Evolutionary conservation across 2,888 invertebrate genomes (phyloP).

Genomic region (Acleris cristana): DNA sequence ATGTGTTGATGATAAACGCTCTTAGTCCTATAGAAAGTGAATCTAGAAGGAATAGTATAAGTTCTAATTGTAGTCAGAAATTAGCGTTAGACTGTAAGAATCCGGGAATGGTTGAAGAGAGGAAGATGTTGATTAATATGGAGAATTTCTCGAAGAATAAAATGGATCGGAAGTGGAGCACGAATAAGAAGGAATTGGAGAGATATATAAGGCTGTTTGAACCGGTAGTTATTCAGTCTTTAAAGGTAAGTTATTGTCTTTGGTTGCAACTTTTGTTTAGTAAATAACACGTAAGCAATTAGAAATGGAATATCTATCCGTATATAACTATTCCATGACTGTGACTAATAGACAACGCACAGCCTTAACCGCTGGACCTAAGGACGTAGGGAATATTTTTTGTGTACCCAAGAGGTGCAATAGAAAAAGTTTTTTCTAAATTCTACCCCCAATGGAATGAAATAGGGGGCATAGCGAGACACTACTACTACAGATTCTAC

Average conservation of each 20-base stretch:
- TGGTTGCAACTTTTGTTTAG: background rate
- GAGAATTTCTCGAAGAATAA: conserved; percentile 77
- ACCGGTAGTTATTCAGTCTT: conserved; percentile 96
- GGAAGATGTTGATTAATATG: conserved; percentile 67
- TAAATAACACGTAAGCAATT: no score
- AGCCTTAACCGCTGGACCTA: no score
- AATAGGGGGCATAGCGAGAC: no score
- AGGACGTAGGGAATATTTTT: no score
- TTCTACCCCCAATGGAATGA: no score
- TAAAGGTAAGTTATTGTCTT: conserved; percentile 85
- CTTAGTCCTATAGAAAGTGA: conserved; percentile 48
- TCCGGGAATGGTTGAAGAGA: conserved; percentile 66
- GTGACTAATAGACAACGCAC: no score
- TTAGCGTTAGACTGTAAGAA: conserved; percentile 63
- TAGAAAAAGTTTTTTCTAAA: no score
- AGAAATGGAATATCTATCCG: no score
- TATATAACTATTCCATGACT: no score
- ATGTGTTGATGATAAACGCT: conserved; percentile 64
- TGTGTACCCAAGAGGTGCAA: no score
- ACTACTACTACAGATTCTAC: no score
- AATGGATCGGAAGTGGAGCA: conserved; percentile 76
- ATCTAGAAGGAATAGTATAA: conserved; percentile 60
- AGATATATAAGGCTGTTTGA: conserved; percentile 96
- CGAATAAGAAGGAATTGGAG: conserved; percentile 82
- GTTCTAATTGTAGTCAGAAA: conserved; percentile 68